These are phyloP conservation scores for Distichodus sexfasciatus DNA, from an alignment of 2,797 vertebrate species.

Conservation along the genomic window DNA sequence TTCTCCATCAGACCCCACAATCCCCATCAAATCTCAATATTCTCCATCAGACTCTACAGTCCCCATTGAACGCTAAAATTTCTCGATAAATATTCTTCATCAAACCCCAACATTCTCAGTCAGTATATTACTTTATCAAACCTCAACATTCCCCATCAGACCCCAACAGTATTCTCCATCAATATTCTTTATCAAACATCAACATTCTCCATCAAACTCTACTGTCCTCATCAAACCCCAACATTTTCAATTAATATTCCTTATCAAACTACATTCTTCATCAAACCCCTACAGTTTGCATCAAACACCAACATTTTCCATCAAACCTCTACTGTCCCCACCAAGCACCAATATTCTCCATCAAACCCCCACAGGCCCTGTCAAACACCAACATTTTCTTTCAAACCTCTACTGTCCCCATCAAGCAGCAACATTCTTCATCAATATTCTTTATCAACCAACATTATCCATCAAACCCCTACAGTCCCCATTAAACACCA, in stretches of 20 bases:
- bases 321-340: not conserved
- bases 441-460: not conserved
- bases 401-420: too few relatives aligned
- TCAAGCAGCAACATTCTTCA: not conserved
- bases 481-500: too few relatives aligned
- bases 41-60: too few relatives aligned
- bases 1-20: not conserved
- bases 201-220: not conserved
- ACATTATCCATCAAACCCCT: not conserved
- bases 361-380: not conserved
- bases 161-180: too few relatives aligned
- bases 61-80: not conserved
- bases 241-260: too few relatives aligned
- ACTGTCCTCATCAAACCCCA: too few relatives aligned
- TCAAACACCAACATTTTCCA: not conserved
- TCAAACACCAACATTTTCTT: too few relatives aligned
- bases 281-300: not conserved
- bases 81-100: not conserved
- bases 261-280: conserved; percentile 2
- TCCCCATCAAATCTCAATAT: too few relatives aligned
- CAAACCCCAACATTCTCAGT: not conserved
- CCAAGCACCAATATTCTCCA: not conserved
- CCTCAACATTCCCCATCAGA: too few relatives aligned
- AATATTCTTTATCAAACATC: not conserved
- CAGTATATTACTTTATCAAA: too few relatives aligned